These are phyloP conservation scores for Rhyzopertha dominica DNA, from an alignment of 1,140 invertebrate species.

Conservation along the genomic window DNA sequence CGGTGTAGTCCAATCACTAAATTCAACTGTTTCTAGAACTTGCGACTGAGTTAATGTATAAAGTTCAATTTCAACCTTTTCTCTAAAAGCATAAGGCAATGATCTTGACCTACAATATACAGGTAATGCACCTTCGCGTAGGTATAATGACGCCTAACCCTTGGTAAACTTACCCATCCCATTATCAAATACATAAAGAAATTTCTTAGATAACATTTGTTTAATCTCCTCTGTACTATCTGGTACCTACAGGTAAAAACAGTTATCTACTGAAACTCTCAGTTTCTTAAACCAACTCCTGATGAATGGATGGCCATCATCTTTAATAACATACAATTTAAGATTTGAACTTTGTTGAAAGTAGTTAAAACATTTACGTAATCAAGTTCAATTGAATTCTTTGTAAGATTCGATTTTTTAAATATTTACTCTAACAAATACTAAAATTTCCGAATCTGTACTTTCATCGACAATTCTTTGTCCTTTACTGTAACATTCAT, in stretches of 20 bases:
- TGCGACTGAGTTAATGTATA: no score
- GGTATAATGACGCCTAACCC: no score
- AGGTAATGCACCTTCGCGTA: no score
- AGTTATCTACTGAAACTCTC: slow-evolving; percentile 14
- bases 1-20: slow-evolving; percentile 33
- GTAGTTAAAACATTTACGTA: slow-evolving; percentile 20
- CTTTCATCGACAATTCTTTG: background rate
- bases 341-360: slow-evolving; percentile 12
- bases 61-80: no score
- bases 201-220: background rate
- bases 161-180: background rate
- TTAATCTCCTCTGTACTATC: background rate
- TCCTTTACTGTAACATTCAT: background rate
- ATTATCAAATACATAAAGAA: background rate
- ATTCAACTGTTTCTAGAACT: slow-evolving; percentile 30
- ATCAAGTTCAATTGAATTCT: slow-evolving; percentile 8
- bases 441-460: background rate
- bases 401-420: background rate
- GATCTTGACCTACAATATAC: no score
- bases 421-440: background rate
- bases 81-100: no score
- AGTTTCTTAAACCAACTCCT: slow-evolving; percentile 29
- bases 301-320: slow-evolving; percentile 23
- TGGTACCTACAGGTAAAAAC: background rate
- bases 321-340: slow-evolving; percentile 21